Evolutionary conservation across 2,888 invertebrate species (phyloP).

Genomic region (Dorcus parallelipipedus): DNA sequence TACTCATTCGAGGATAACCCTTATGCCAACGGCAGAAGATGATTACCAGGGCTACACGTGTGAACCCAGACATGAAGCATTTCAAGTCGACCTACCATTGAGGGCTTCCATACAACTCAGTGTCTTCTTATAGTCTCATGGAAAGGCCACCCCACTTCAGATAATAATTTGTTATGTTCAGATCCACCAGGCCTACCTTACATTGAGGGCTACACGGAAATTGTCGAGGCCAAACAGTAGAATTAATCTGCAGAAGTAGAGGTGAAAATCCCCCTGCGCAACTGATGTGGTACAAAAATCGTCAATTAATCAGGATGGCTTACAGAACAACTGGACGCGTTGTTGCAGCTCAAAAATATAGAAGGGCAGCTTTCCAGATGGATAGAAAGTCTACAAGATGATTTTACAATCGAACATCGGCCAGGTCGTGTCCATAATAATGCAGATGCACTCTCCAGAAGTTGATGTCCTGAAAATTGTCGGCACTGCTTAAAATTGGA

Average conservation of each 20-base stretch:
- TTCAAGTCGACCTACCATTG: conserved; percentile 75
- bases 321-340: conserved; percentile 77
- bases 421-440: too few species aligned
- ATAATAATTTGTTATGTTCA: conserved; percentile 42
- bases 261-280: conserved; percentile 97
- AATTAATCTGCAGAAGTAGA: conserved; percentile 83
- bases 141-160: not conserved
- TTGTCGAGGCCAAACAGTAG: conserved; percentile 81
- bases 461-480: too few species aligned
- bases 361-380: too few species aligned
- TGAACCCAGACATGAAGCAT: conserved; percentile 83
- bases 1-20: conserved; percentile 61
- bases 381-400: too few species aligned
- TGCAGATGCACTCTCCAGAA: too few species aligned
- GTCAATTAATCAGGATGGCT: conserved; percentile 81
- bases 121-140: conserved; percentile 71
- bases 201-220: conserved; percentile 89
- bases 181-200: conserved; percentile 91
- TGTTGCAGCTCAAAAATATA: conserved; percentile 6
- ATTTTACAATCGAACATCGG: too few species aligned
- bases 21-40: conserved; percentile 80
- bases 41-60: conserved; percentile 88
- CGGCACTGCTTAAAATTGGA: too few species aligned
- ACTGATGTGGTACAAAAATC: conserved; percentile 92
- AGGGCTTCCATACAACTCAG: conserved; percentile 81